Conservation (phyloP, 1,140 invertebrate genomes). For the Reticulitermes speratus region DNA sequence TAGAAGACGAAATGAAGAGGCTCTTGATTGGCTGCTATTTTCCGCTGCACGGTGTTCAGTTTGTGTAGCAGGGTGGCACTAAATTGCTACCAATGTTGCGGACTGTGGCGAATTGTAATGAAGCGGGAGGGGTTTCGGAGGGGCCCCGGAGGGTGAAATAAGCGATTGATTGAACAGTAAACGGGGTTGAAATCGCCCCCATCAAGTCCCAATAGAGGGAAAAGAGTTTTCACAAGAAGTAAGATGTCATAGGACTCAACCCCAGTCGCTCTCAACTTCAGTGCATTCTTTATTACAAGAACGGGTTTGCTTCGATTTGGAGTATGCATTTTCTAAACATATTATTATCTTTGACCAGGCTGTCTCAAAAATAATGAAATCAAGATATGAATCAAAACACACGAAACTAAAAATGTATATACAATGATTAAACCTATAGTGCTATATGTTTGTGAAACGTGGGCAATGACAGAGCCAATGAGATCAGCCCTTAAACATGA, state of each 20-base stretch:
- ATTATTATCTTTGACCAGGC: too few species aligned
- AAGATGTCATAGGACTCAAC: not conserved
- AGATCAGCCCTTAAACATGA: too few species aligned
- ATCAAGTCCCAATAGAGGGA: not conserved
- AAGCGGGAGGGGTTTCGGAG: not conserved
- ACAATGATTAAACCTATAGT: too few species aligned
- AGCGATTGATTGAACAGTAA: conserved; percentile 15
- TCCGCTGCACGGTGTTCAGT: conserved; percentile 9
- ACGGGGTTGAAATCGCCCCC: not conserved
- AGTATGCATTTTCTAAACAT: too few species aligned
- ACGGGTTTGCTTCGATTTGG: too few species aligned
- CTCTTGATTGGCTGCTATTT: conserved; percentile 27
- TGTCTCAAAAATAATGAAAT: too few species aligned
- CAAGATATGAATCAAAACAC: too few species aligned
- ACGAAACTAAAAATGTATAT: too few species aligned
- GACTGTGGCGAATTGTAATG: conserved; percentile 25
- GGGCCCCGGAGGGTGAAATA: conserved; percentile 11
- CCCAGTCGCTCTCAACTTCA: not conserved
- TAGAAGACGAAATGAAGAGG: conserved; percentile 27
- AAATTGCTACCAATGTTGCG: conserved; percentile 24
- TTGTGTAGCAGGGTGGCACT: conserved; percentile 21
- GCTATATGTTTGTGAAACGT: too few species aligned
- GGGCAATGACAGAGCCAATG: too few species aligned
- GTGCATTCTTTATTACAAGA: too few species aligned
- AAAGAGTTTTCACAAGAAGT: not conserved